A percentile compares a stretch with the other conserved stretches of the same genome.
Conservation (phyloP, 2,797 vertebrate genomes). For the Gephyroberyx darwinii region DNA sequence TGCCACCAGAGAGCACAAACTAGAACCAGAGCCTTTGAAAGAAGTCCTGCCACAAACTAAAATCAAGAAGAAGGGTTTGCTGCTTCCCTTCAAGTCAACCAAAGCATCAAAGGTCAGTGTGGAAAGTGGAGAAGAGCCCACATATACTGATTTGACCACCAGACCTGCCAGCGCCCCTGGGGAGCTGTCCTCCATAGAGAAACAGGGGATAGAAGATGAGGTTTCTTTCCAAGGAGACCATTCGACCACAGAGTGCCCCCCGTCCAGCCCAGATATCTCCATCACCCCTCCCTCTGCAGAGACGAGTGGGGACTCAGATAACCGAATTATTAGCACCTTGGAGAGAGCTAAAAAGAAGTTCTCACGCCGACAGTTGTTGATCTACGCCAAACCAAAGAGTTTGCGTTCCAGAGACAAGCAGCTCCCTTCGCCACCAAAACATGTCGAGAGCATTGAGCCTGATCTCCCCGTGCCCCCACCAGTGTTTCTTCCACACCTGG, state of each 20-base stretch:
- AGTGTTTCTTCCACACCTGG: conserved; percentile 51
- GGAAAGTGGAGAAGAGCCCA: conserved; percentile 61
- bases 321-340: conserved; percentile 70
- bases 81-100: conserved; percentile 77
- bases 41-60: conserved; percentile 57
- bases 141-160: conserved; percentile 58
- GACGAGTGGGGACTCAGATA: conserved; percentile 51
- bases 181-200: conserved; percentile 50
- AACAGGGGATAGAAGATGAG: conserved; percentile 38
- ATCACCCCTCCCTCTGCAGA: conserved; percentile 56
- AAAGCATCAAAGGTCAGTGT: conserved; percentile 60
- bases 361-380: conserved; percentile 67
- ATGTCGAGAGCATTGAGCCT: conserved; percentile 17
- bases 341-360: conserved; percentile 81
- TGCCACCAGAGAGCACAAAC: conserved; percentile 44
- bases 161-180: conserved; percentile 57
- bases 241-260: conserved; percentile 38
- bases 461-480: conserved; percentile 26
- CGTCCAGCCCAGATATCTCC: conserved; percentile 64
- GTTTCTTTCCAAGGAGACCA: conserved; percentile 50
- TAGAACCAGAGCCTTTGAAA: conserved; percentile 36
- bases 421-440: conserved; percentile 35
- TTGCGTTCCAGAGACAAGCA: conserved; percentile 44
- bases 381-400: conserved; percentile 65
- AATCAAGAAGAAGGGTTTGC: conserved; percentile 74